Evolutionary conservation across 2,113 vertebrate species (phyloP).

Genomic region (Stomatorhinus ivindoensis): DNA sequence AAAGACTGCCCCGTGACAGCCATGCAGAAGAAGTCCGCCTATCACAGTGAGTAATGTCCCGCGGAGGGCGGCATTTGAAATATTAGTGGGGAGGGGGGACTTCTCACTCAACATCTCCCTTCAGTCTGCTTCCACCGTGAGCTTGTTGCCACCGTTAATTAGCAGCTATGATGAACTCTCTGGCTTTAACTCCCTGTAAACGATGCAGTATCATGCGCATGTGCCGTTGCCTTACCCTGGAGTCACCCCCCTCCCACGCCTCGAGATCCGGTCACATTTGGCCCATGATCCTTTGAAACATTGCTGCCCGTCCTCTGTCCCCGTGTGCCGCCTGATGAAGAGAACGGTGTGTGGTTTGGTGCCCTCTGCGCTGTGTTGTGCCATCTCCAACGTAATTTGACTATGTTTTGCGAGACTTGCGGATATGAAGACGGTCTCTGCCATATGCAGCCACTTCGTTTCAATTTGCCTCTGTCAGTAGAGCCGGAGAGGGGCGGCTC

Average conservation of each 20-base stretch:
- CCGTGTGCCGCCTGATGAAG: slow-evolving; percentile 72
- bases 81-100: slow-evolving; percentile 27
- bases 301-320: slow-evolving; percentile 65
- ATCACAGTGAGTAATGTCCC: slow-evolving; percentile 98
- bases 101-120: background rate
- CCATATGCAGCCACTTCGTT: slow-evolving; percentile 82
- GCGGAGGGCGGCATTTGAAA: slow-evolving; percentile 68
- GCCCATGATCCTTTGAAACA: slow-evolving; percentile 45
- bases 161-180: background rate
- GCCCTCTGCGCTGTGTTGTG: slow-evolving; percentile 71
- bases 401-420: slow-evolving; percentile 75
- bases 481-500: slow-evolving; percentile 68
- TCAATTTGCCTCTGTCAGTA: slow-evolving; percentile 82
- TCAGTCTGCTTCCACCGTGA: background rate
- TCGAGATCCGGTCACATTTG: background rate
- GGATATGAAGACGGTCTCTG: slow-evolving; percentile 70
- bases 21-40: slow-evolving; percentile 99
- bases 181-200: background rate
- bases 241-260: background rate
- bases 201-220: background rate
- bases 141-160: background rate
- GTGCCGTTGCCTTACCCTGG: background rate
- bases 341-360: slow-evolving; percentile 59
- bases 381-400: slow-evolving; percentile 74
- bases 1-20: slow-evolving; percentile 99